Conservation (phyloP, 2,888 invertebrate genomes). For the Agrochola lota region DNA sequence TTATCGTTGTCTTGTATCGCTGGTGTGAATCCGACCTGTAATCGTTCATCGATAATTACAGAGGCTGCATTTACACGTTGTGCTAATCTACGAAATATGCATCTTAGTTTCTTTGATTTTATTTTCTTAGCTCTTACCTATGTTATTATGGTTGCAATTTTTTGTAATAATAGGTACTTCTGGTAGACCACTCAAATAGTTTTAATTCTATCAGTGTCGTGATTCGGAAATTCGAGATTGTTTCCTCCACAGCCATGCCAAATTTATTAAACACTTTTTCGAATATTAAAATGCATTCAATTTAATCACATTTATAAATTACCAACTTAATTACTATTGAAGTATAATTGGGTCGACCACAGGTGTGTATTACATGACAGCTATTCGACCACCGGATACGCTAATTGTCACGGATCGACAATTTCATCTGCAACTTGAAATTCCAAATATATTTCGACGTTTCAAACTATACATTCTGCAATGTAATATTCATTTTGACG, state of each 20-base stretch:
- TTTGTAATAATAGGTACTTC: not conserved
- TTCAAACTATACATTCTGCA: slow-evolving; percentile 17
- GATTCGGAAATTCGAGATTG: not conserved
- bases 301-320: slow-evolving; percentile 21
- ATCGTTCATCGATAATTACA: slow-evolving; percentile 55
- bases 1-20: slow-evolving; percentile 43
- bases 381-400: slow-evolving; percentile 43
- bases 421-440: slow-evolving; percentile 51
- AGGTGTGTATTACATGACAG: slow-evolving; percentile 46
- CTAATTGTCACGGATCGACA: slow-evolving; percentile 55
- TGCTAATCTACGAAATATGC: slow-evolving; percentile 11
- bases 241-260: too few species aligned
- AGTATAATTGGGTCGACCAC: slow-evolving; percentile 45
- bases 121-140: not conserved
- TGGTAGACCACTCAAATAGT: not conserved
- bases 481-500: slow-evolving; percentile 46
- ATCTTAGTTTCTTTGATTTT: not conserved
- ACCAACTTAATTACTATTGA: slow-evolving; percentile 32
- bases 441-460: slow-evolving; percentile 43
- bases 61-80: slow-evolving; percentile 13
- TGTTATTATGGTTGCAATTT: not conserved
- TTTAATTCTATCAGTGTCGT: not conserved
- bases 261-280: not conserved
- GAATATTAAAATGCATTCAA: not conserved
- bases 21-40: slow-evolving; percentile 37